Conservation (phyloP, 2,888 invertebrate genomes). For the Crocallis elinguaria region DNA sequence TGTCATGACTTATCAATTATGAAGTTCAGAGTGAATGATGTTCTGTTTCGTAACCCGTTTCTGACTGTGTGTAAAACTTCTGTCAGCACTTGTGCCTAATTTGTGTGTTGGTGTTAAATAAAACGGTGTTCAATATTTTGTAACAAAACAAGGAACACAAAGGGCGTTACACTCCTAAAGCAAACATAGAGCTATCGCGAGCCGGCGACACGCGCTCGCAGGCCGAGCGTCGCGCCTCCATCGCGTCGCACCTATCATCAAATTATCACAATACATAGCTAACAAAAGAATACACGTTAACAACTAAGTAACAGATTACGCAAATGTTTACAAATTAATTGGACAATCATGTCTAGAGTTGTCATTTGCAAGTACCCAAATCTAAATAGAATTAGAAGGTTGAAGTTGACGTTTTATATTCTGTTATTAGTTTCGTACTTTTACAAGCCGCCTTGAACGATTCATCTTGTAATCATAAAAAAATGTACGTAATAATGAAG, state of each 20-base stretch:
- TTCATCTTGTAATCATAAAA: no score
- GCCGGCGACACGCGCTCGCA: constrained; percentile 26
- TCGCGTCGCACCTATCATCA: constrained; percentile 62
- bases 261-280: constrained; percentile 65
- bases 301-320: constrained; percentile 38
- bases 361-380: constrained; percentile 14
- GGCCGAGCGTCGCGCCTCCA: constrained; percentile 26
- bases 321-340: constrained; percentile 45
- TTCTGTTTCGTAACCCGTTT: constrained; percentile 62
- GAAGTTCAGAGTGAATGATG: constrained; percentile 37
- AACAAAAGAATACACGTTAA: constrained; percentile 54
- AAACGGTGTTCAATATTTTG: constrained; percentile 84
- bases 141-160: constrained; percentile 83
- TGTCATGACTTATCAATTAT: constrained; percentile 27
- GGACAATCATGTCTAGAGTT: constrained; percentile 36
- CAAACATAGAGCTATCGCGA: constrained; percentile 59
- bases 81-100: constrained; percentile 76
- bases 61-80: constrained; percentile 56
- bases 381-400: not conserved
- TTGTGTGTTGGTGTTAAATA: constrained; percentile 82
- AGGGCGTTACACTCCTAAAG: constrained; percentile 80
- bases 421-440: no score
- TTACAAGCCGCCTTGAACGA: no score
- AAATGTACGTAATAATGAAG: no score
- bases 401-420: no score